Conservation (phyloP, 2,797 vertebrate genomes). For the Myiotriccus ornatus region DNA sequence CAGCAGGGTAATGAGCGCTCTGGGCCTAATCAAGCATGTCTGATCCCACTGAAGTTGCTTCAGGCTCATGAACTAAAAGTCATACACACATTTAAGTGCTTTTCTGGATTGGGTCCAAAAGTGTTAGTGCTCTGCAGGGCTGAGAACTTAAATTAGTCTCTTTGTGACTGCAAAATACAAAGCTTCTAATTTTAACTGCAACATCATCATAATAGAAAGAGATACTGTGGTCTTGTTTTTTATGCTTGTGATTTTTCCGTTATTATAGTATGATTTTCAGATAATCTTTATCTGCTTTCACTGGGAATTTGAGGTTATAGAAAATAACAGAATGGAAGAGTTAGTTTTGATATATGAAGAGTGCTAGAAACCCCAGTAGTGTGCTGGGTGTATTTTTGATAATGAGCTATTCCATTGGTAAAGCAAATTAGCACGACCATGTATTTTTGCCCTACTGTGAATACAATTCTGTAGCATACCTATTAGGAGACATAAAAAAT, state of each 20-base stretch:
- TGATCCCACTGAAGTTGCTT: neutral
- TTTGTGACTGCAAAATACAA: constrained; percentile 11
- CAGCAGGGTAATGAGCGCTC: neutral
- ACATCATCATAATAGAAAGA: neutral
- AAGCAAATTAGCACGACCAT: constrained; percentile 35
- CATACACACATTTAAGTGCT: constrained; percentile 9
- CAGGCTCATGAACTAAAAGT: neutral
- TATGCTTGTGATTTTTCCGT: neutral
- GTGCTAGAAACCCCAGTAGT: neutral
- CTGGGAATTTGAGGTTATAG: neutral
- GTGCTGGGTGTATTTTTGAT: neutral
- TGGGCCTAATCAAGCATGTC: neutral
- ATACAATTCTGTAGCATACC: constrained; percentile 49
- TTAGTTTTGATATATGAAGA: neutral
- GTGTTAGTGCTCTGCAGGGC: neutral
- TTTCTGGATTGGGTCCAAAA: constrained; percentile 39
- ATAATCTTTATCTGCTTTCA: neutral
- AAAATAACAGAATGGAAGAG: neutral
- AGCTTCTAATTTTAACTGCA: constrained; percentile 28
- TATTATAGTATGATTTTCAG: neutral
- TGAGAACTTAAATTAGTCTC: neutral
- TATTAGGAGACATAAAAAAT: constrained; percentile 61
- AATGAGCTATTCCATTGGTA: constrained; percentile 20
- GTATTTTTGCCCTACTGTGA: constrained; percentile 62
- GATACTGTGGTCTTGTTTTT: neutral